Percentiles rank a stretch among this genome's conserved stretches.
phyloP scores from a whole-genome alignment of 2,113 vertebrate species.

The Epinephelus lanceolatus region DNA sequence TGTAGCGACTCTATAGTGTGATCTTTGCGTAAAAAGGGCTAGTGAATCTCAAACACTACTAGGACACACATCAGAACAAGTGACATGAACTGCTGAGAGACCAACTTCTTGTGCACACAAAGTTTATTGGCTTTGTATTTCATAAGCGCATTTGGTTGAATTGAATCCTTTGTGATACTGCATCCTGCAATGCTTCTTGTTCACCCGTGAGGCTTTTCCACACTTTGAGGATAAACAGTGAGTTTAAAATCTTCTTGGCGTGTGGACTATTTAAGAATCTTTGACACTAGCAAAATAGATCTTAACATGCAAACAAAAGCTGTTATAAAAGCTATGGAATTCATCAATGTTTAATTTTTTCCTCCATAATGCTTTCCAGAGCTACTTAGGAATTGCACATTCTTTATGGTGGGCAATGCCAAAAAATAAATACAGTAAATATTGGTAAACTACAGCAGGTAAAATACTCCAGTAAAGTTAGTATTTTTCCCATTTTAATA shows the following conservation, averaged over 20 bases:
- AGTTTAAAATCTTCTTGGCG: neutral
- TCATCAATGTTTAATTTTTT: neutral
- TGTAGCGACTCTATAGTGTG: too few relatives aligned
- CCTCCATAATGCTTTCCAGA: neutral
- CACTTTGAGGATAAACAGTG: neutral
- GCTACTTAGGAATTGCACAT: neutral
- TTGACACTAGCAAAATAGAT: neutral
- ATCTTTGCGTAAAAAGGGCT: too few relatives aligned
- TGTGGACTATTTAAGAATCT: neutral
- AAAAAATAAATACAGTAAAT: neutral
- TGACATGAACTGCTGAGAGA: neutral
- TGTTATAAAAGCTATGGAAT: neutral
- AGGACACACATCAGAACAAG: neutral
- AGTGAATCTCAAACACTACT: neutral
- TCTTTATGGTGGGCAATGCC: too few relatives aligned
- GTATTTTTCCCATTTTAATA: neutral
- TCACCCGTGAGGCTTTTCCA: too few relatives aligned
- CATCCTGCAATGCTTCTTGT: neutral
- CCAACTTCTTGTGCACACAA: neutral
- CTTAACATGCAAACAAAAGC: neutral
- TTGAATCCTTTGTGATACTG: neutral
- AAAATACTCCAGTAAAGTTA: neutral
- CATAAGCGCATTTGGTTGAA: neutral
- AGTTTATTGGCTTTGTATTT: slow-evolving; percentile 8
- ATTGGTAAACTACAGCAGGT: neutral